Conservation (phyloP, 2,888 invertebrate species). For the Hirtodrosophila duncani region DNA sequence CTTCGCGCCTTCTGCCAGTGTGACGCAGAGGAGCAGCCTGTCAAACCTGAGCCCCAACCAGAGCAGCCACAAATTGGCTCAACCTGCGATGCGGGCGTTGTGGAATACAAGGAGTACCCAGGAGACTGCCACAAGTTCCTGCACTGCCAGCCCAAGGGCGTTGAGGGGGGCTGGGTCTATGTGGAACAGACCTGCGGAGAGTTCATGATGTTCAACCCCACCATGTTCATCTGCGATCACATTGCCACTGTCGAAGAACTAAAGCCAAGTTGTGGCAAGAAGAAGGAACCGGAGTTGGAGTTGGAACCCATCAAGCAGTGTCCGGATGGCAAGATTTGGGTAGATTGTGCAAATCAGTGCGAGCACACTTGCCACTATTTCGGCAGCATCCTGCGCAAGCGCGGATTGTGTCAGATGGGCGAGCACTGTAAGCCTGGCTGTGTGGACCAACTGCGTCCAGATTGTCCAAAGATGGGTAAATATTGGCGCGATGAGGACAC, state of each 20-base stretch:
- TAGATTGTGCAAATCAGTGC: constrained; percentile 86
- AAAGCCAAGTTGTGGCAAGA: constrained; percentile 81
- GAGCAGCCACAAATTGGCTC: constrained; percentile 65
- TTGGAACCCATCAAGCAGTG: constrained; percentile 48
- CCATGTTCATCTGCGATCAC: constrained; percentile 83
- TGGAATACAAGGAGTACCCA: constrained; percentile 82
- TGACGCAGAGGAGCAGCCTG: constrained; percentile 46
- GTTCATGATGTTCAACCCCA: constrained; percentile 84
- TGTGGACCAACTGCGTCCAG: constrained; percentile 73
- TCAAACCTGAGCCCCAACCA: constrained; percentile 44
- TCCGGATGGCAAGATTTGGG: constrained; percentile 80
- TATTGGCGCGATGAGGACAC: constrained; percentile 85
- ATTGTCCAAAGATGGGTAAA: constrained; percentile 81
- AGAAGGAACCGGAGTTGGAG: constrained; percentile 23
- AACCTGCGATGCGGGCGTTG: constrained; percentile 76
- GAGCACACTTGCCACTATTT: constrained; percentile 85
- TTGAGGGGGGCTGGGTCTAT: constrained; percentile 77
- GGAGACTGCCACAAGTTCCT: constrained; percentile 85
- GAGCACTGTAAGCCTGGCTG: constrained; percentile 75
- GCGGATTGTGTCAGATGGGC: constrained; percentile 73
- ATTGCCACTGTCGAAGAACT: constrained; percentile 80
- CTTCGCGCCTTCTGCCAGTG: constrained; percentile 87
- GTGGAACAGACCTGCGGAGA: constrained; percentile 84
- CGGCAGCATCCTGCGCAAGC: constrained; percentile 73
- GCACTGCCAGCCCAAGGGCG: constrained; percentile 81